Conservation (phyloP, 2,797 vertebrate genomes). For the Chlorospingus flavigularis region DNA sequence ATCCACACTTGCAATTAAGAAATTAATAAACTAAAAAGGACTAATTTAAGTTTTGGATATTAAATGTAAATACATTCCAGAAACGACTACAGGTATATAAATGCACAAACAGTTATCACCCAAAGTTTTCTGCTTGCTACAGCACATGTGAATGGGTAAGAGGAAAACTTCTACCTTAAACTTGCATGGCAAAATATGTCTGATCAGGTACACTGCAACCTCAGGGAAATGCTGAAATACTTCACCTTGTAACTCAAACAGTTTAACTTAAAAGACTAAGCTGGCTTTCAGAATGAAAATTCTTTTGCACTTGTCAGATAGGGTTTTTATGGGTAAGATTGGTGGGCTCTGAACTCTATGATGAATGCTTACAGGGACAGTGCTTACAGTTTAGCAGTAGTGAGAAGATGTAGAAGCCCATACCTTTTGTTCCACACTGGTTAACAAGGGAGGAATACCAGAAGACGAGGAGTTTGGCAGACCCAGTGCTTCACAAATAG, state of each 20-base stretch:
- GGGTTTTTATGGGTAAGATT: background rate
- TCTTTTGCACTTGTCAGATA: background rate
- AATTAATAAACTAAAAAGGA: background rate
- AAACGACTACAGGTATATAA: background rate
- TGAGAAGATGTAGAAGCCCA: background rate
- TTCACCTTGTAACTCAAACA: background rate
- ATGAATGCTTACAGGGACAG: background rate
- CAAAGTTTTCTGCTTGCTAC: background rate
- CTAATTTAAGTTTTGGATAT: background rate
- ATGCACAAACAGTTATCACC: background rate
- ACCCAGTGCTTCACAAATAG: slow-evolving; percentile 80
- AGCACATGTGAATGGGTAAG: background rate
- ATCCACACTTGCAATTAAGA: background rate
- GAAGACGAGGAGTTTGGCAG: slow-evolving; percentile 73
- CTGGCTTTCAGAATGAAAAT: background rate
- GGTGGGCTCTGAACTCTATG: background rate
- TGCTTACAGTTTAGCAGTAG: background rate
- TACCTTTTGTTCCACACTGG: slow-evolving; percentile 85
- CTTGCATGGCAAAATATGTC: background rate
- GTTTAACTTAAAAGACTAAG: background rate
- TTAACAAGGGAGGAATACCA: slow-evolving; percentile 74
- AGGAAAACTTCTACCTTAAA: background rate
- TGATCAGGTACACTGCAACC: background rate
- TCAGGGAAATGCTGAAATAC: background rate
- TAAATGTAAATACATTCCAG: background rate